Percentiles rank a stretch among this genome's conserved stretches.
Conservation (phyloP, 2,888 invertebrate genomes). For the Labia minor region DNA sequence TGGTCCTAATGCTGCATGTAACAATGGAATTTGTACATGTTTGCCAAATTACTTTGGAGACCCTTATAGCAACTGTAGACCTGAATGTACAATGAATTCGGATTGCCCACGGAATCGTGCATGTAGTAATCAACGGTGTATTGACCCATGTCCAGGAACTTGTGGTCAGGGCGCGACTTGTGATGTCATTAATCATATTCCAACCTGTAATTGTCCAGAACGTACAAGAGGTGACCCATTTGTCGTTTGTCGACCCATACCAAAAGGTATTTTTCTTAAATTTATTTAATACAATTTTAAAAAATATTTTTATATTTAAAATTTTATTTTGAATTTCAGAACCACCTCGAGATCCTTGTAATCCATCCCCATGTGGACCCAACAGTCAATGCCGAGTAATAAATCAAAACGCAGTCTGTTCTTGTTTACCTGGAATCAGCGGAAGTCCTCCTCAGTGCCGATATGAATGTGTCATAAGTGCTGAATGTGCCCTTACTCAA, state of each 20-base stretch:
- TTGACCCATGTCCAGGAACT: slow-evolving; percentile 51
- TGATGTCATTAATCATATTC: slow-evolving; percentile 45
- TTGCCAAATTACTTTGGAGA: slow-evolving; percentile 57
- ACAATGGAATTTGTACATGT: slow-evolving; percentile 50
- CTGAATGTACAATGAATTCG: slow-evolving; percentile 64
- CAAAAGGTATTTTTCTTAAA: not conserved
- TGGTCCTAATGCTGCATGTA: slow-evolving; percentile 57
- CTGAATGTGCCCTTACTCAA: slow-evolving; percentile 25
- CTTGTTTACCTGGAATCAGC: slow-evolving; percentile 24
- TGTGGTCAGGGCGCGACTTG: slow-evolving; percentile 47
- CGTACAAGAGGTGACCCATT: slow-evolving; percentile 41
- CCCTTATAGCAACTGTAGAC: slow-evolving; percentile 58
- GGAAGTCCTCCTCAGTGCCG: slow-evolving; percentile 25
- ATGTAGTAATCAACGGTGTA: slow-evolving; percentile 63
- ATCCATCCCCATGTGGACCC: slow-evolving; percentile 60
- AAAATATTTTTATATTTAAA: not conserved
- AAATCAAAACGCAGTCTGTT: slow-evolving; percentile 46
- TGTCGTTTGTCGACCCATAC: slow-evolving; percentile 27
- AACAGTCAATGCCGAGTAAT: slow-evolving; percentile 55
- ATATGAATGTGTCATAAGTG: slow-evolving; percentile 25
- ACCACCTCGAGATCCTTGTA: slow-evolving; percentile 50
- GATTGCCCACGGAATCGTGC: slow-evolving; percentile 58
- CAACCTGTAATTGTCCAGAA: slow-evolving; percentile 46
- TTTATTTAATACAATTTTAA: not conserved
- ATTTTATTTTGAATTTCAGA: not conserved